Conservation (phyloP, 2,113 vertebrate genomes). For the Gobius niger region DNA sequence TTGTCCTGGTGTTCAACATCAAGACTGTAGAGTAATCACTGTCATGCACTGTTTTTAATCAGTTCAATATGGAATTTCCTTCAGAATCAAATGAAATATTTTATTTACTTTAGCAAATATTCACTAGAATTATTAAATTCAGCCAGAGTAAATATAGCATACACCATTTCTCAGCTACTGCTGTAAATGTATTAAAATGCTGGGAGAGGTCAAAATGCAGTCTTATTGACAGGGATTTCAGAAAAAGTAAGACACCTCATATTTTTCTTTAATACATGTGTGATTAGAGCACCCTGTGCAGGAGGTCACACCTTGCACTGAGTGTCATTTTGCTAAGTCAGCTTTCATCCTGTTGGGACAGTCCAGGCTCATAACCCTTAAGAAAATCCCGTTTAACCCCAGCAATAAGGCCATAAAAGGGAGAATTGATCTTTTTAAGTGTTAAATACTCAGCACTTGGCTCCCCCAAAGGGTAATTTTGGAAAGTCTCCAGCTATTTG, state of each 20-base stretch:
- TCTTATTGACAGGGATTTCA: no score
- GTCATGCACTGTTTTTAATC: no score
- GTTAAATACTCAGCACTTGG: slow-evolving; percentile 9
- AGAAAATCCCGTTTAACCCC: slow-evolving; percentile 6
- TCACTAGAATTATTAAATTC: no score
- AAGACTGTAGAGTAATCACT: no score
- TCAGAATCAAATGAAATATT: no score
- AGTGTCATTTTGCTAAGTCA: slow-evolving; percentile 7
- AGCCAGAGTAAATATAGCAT: no score
- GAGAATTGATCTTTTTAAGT: slow-evolving; percentile 13
- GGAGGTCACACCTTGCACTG: not conserved
- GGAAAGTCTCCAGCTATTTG: not conserved
- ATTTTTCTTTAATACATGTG: not conserved
- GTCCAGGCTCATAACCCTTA: not conserved
- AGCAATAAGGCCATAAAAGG: not conserved
- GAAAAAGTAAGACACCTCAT: not conserved
- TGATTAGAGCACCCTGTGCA: not conserved
- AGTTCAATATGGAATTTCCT: no score
- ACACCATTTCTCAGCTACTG: no score
- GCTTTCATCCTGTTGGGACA: not conserved
- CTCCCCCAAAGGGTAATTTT: not conserved
- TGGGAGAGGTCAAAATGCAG: no score
- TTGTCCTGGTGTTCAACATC: no score
- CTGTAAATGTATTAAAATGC: no score
- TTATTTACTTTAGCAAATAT: no score